A percentile compares a stretch with the other conserved stretches of the same genome.
phyloP scores from a whole-genome alignment of 2,797 vertebrate species.

The Characodon lateralis region DNA sequence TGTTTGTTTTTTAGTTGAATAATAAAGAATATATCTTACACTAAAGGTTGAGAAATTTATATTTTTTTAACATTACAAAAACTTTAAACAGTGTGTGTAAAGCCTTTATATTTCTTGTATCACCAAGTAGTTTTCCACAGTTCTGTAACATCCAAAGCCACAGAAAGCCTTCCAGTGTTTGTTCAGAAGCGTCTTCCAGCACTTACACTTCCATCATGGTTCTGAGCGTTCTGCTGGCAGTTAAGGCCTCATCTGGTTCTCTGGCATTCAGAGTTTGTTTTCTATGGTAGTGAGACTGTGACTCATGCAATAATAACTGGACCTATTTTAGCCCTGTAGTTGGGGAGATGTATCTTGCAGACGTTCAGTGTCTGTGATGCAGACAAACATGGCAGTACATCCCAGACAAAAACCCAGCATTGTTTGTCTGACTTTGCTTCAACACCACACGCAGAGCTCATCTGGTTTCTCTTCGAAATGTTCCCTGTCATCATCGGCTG shows the following conservation, averaged over 20 bases:
- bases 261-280: constrained; percentile 44
- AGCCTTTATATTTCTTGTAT: not conserved
- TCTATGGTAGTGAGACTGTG: constrained; percentile 37
- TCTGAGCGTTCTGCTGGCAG: constrained; percentile 45
- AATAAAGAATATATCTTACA: no score
- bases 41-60: not conserved
- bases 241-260: constrained; percentile 46
- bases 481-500: constrained; percentile 55
- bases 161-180: constrained; percentile 46
- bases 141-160: constrained; percentile 36
- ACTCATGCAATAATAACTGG: constrained; percentile 52
- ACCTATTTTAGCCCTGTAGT: constrained; percentile 53
- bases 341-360: constrained; percentile 45
- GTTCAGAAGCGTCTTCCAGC: constrained; percentile 41
- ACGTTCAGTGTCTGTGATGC: constrained; percentile 50
- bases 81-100: not conserved
- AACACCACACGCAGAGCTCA: constrained; percentile 59
- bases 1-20: not conserved
- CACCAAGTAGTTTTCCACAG: not conserved
- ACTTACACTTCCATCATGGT: constrained; percentile 36
- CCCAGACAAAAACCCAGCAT: constrained; percentile 54
- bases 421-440: constrained; percentile 73
- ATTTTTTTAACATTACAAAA: not conserved
- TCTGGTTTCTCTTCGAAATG: constrained; percentile 59
- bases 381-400: constrained; percentile 55